Evolutionary conservation across 2,113 vertebrate genomes (phyloP), one percentile per base, ranked within the genome.

Genomic region (Alligator mississippiensis): DNA sequence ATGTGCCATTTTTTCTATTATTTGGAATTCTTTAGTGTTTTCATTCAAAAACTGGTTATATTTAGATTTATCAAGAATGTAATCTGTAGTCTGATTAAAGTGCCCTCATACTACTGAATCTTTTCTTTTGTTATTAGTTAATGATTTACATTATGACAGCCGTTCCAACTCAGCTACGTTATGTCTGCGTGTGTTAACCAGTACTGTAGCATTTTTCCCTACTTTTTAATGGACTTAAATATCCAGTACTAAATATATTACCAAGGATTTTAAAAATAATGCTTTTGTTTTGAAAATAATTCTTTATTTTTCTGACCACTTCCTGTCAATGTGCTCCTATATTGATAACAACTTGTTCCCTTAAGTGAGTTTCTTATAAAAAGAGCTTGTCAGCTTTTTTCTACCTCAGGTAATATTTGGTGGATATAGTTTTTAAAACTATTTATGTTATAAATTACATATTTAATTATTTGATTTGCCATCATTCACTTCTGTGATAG

Each of bases 291-390:
- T 72, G 77, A 19, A 3, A 54, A 84, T 75, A 92, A 62, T 47
- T 47, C 47, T 47, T 6, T 84, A 0, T 96, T 95, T 85, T 97
- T 94, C 93, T 97, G 96, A 96, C 91, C 93, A 25, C 22, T 27
- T 92, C 60, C 22, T 90, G 86, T 64, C 83, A 93, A 93, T 85
- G 90, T 92, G 92, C 89, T 93, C 82, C 66, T 82, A 3, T 66
- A 88, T 84, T 95, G 93, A 95, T 95, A 95, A 34, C 81, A 96
- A 96, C 90, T 95, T 96, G 83, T 90, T 93, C 83, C 87, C 63
- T 77, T 93, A 95, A 96, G 90, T 88, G 88, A 91, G 89, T 94
- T 96, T 94, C 87, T 93, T 85, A 89, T 89, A 92, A 94, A 93
- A 84, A 82, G 82, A 19, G 95, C 87, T 75, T 83, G 93, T 94